phyloP scores from a whole-genome alignment of 2,888 invertebrate species.

The Aethes cnicana region DNA sequence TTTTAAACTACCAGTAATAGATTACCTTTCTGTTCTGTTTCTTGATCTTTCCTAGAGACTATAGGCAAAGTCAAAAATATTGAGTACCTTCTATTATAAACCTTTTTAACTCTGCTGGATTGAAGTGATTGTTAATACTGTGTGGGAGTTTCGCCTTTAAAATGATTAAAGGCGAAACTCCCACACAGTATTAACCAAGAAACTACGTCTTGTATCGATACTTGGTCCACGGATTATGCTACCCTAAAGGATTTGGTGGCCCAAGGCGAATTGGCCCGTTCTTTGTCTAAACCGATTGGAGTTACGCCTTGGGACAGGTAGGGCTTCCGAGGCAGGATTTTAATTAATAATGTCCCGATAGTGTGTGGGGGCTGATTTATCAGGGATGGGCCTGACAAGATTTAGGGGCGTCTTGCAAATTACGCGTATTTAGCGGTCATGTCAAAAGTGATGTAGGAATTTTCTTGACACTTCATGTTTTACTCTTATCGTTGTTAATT shows the following conservation, averaged over 20 bases:
- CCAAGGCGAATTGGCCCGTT: conserved; percentile 62
- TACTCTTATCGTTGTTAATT: no score
- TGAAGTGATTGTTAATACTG: no score
- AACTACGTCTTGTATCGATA: conserved; percentile 62
- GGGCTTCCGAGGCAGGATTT: conserved; percentile 68
- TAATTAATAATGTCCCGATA: conserved; percentile 79
- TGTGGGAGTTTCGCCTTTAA: no score
- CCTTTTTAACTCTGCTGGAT: no score
- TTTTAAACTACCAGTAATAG: no score
- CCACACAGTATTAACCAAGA: not conserved
- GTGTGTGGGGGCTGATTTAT: conserved; percentile 56
- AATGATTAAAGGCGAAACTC: not conserved
- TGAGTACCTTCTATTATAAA: no score
- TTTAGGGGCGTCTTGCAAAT: conserved; percentile 32
- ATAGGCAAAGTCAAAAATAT: no score
- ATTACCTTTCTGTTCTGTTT: no score
- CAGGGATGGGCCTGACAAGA: conserved; percentile 35
- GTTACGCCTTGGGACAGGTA: conserved; percentile 70
- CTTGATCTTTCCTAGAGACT: not conserved
- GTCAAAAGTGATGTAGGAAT: not conserved
- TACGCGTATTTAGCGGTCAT: conserved; percentile 15
- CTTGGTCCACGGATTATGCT: conserved; percentile 63
- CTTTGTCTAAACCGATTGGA: conserved; percentile 63
- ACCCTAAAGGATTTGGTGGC: conserved; percentile 67
- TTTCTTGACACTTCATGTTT: no score